Percentiles rank a stretch among this genome's conserved stretches.
Conservation (phyloP, 1,140 invertebrate genomes). For the Chrysoperla carnea region DNA sequence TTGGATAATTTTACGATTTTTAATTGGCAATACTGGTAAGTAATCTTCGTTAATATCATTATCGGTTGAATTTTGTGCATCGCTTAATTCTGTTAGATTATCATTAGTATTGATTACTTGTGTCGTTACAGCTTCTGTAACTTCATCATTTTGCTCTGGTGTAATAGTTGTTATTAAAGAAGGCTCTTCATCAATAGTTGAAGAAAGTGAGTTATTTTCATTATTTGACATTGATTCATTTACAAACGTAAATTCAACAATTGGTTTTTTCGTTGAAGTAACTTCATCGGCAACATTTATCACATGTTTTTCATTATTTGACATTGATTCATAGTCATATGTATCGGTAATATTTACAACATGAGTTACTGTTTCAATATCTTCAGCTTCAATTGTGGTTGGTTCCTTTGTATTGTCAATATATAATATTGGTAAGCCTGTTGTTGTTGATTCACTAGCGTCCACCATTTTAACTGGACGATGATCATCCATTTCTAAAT, state of each 20-base stretch:
- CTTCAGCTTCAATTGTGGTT: conserved; percentile 9
- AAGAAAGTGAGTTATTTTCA: no score
- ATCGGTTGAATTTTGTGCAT: neutral
- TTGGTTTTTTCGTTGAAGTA: no score
- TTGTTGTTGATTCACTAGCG: conserved; percentile 2
- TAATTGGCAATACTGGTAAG: neutral
- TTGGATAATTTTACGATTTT: neutral
- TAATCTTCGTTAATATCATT: conserved; percentile 2
- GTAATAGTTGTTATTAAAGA: no score
- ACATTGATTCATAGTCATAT: neutral
- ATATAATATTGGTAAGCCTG: neutral
- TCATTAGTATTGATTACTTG: conserved; percentile 3
- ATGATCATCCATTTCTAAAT: no score
- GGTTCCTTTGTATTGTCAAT: neutral
- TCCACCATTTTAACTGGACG: neutral
- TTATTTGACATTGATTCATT: no score
- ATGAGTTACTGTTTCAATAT: conserved; percentile 11
- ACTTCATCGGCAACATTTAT: no score
- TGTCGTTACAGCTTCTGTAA: neutral
- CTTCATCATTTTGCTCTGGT: no score
- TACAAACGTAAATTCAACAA: no score
- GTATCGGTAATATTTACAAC: conserved; percentile 6
- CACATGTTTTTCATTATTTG: no score
- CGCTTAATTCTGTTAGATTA: neutral
- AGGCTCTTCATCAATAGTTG: no score